Percentiles rank a stretch among this genome's conserved stretches.
Conservation (phyloP, 1,140 invertebrate species). For the Drosophila cardini region DNA sequence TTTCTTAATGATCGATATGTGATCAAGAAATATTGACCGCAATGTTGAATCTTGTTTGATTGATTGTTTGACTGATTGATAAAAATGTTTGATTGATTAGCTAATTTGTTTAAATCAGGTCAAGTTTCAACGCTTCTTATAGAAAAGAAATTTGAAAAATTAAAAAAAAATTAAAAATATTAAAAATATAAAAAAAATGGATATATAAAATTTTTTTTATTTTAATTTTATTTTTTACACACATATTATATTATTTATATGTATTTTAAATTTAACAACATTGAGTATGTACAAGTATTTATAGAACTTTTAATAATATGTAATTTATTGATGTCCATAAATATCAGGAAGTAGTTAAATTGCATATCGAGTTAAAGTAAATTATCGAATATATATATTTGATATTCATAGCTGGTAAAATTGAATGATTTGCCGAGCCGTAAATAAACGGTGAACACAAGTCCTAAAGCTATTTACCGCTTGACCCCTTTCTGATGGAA, state of each 20-base stretch:
- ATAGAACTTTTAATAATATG: too few species aligned
- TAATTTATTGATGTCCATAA: too few species aligned
- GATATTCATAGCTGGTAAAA: background rate
- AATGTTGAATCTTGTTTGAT: slow-evolving; percentile 17
- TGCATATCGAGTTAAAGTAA: background rate
- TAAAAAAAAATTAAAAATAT: too few species aligned
- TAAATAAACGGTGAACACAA: slow-evolving; percentile 6
- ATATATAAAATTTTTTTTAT: too few species aligned
- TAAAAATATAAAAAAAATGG: too few species aligned
- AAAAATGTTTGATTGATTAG: background rate
- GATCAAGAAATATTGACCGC: background rate
- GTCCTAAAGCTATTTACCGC: slow-evolving; percentile 31
- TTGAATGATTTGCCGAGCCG: slow-evolving; percentile 2
- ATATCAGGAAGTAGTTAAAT: too few species aligned
- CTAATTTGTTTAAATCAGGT: background rate
- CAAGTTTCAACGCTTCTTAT: slow-evolving; percentile 6
- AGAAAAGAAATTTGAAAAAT: too few species aligned
- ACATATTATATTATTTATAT: too few species aligned
- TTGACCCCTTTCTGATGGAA: slow-evolving; percentile 6
- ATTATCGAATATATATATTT: background rate
- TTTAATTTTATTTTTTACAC: too few species aligned
- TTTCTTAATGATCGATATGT: slow-evolving; percentile 27
- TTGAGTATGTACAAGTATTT: too few species aligned
- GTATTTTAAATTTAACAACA: too few species aligned
- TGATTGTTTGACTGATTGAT: slow-evolving; percentile 39